Percentiles rank a stretch among this genome's conserved stretches.
These are phyloP conservation scores for Helicoverpa zea DNA, from an alignment of 1,140 invertebrate genomes.

Conservation along the genomic window DNA sequence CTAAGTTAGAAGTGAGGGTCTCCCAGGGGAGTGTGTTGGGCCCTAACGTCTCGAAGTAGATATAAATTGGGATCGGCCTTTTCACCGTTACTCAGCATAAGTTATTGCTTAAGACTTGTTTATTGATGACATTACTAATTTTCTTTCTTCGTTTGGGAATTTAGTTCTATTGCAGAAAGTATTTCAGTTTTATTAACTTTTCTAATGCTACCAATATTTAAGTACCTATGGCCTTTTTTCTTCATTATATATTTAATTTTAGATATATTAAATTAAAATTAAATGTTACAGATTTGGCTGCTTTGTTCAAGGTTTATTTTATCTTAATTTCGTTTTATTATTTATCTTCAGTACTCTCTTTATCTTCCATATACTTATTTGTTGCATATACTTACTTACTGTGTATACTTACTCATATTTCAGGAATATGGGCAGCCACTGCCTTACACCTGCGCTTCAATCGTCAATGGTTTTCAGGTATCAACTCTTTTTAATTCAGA, in stretches of 20 bases:
- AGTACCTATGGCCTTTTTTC: too few relatives aligned
- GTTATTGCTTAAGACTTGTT: constrained; percentile 9
- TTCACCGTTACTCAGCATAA: constrained; percentile 2
- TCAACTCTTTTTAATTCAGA: too few relatives aligned
- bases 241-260: too few relatives aligned
- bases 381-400: not conserved
- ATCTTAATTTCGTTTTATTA: too few relatives aligned
- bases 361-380: too few relatives aligned
- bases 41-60: constrained; percentile 16
- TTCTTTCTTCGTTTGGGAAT: not conserved
- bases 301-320: too few relatives aligned
- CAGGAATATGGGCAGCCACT: not conserved
- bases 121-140: constrained; percentile 25
- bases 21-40: constrained; percentile 6
- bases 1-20: constrained; percentile 9
- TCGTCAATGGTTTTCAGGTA: too few relatives aligned
- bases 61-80: constrained; percentile 21
- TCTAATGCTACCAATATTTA: not conserved
- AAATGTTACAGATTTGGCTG: too few relatives aligned
- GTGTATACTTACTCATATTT: constrained; percentile 16
- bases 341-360: too few relatives aligned
- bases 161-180: not conserved
- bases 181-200: not conserved
- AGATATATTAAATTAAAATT: too few relatives aligned
- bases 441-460: too few relatives aligned